A percentile compares a stretch with the other conserved stretches of the same genome.
phyloP scores from a whole-genome alignment of 2,888 invertebrate species.

The Lutraria lutraria region DNA sequence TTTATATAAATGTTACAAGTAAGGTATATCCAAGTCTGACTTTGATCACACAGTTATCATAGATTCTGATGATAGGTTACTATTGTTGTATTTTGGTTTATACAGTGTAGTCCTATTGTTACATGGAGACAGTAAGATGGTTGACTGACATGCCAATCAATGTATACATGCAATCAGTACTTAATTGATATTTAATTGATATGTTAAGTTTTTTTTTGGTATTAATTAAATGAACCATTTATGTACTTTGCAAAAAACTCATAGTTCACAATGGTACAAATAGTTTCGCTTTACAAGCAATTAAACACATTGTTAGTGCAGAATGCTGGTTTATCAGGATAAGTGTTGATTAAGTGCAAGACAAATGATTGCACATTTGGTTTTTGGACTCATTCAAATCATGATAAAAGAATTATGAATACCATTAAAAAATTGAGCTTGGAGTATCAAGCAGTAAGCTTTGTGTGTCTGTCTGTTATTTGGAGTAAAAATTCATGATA shows the following conservation, averaged over 20 bases:
- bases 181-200: constrained; percentile 25
- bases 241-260: neutral
- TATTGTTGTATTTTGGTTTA: neutral
- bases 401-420: too few relatives aligned
- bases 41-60: constrained; percentile 2
- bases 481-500: too few relatives aligned
- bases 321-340: too few relatives aligned
- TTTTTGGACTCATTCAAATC: too few relatives aligned
- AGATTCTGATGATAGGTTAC: neutral
- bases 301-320: neutral
- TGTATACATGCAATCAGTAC: neutral
- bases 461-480: too few relatives aligned
- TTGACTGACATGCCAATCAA: neutral
- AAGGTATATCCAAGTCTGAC: neutral
- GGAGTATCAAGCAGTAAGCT: too few relatives aligned
- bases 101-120: neutral
- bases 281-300: neutral
- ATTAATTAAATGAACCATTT: constrained; percentile 14
- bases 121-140: neutral
- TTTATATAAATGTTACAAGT: too few relatives aligned
- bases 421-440: too few relatives aligned
- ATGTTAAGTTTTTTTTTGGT: neutral
- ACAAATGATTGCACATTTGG: too few relatives aligned
- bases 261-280: neutral
- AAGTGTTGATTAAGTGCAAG: too few relatives aligned